Conservation (phyloP, 2,113 vertebrate genomes). For the Oryzias woworae region DNA sequence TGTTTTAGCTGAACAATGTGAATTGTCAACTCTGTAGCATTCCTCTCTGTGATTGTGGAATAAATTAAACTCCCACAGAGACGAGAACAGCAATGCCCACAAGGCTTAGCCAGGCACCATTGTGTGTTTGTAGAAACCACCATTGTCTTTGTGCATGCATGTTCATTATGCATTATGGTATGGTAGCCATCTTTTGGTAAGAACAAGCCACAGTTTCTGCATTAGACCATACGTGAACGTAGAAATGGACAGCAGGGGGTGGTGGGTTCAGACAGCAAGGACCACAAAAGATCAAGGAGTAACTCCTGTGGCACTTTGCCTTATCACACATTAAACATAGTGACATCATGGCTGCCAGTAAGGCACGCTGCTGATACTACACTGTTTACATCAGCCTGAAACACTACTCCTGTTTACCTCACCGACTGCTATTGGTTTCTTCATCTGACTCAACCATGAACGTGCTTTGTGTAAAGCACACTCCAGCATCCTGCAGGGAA, state of each 20-base stretch:
- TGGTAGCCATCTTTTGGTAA: slow-evolving; percentile 21
- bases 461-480: slow-evolving; percentile 10
- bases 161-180: slow-evolving; percentile 36
- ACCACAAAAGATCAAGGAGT: neutral
- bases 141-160: slow-evolving; percentile 52
- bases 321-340: slow-evolving; percentile 40
- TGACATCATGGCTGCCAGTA: slow-evolving; percentile 60
- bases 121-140: slow-evolving; percentile 49
- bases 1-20: slow-evolving; percentile 20
- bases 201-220: slow-evolving; percentile 24
- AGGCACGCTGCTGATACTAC: slow-evolving; percentile 53
- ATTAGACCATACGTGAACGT: slow-evolving; percentile 5
- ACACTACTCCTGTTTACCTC: slow-evolving; percentile 49
- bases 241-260: neutral
- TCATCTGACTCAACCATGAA: slow-evolving; percentile 38
- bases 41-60: slow-evolving; percentile 20
- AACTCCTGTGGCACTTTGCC: slow-evolving; percentile 2
- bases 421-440: slow-evolving; percentile 19
- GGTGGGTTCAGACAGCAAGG: neutral
- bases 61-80: slow-evolving; percentile 52
- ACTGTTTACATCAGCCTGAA: slow-evolving; percentile 55
- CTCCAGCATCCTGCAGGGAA: neutral
- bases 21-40: slow-evolving; percentile 11
- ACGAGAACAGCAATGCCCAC: slow-evolving; percentile 49
- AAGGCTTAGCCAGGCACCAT: slow-evolving; percentile 43